Evolutionary conservation across 2,888 invertebrate species (phyloP), one percentile per base, ranked within the genome.

Genomic region (Nysson spinosus): DNA sequence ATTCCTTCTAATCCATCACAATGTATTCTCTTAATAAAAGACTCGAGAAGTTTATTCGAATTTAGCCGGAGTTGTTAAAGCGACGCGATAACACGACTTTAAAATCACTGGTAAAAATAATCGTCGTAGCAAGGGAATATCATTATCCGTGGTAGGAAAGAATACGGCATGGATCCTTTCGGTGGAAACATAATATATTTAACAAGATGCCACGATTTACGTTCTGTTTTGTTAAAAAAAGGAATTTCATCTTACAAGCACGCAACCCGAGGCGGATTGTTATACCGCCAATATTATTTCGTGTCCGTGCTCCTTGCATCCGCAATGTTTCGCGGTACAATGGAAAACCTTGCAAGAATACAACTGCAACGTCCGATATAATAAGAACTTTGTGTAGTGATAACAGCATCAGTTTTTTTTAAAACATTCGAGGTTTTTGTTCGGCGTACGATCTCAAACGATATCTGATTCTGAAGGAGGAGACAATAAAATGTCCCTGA

Each of bases 361-460:
- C 37, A 6, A 12, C 24, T 5, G 20, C 20, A 37, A 47, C 7
- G 4, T 3, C 7, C 9, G 6, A 4, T 11, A 14, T 40, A 35
- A 42, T 12, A 32, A 61, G 37, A 32, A 43, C 6, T 42, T 51
- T 11, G 16, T 40, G 11, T 4, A 14, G 9, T 28, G 46, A 46
- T 46, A 46, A 43, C 47, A 26, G 26, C 34, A 28, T 26, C 26
- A 32, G 20, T 3, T 16, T 54, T 55, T 54, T 46, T 26, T 26
- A 24, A 19, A 57, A 50, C 12, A 47, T 35, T n/a, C 9, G 51
- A 44, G 56, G 50, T 57, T 46, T 43, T 20, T 14, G 30, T 37
- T 19, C 34, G 54, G 35, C 39, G 16, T 39, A 11, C 51, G 20
- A 2, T 16, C 14, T 35, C 24, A 28, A 69, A 39, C 56, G 30